Evolutionary conservation across 1,140 invertebrate species (phyloP).

Genomic region (Ylistrum balloti): DNA sequence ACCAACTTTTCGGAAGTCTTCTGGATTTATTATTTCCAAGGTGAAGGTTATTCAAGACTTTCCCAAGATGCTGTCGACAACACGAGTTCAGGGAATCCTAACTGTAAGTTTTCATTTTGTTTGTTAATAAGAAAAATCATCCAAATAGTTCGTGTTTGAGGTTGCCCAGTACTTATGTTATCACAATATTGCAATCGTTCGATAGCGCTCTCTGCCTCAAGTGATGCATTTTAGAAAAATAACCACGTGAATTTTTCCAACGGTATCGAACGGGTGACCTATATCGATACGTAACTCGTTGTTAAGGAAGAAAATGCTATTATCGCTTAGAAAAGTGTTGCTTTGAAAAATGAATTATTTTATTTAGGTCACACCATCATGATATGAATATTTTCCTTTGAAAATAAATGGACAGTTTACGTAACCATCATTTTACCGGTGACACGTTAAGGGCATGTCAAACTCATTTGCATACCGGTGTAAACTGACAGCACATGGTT

Average conservation of each 20-base stretch:
- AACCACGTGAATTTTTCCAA: conserved; percentile 30
- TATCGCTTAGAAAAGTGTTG: background rate
- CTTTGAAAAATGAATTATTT: background rate
- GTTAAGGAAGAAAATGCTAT: background rate
- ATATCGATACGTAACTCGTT: background rate
- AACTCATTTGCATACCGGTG: background rate
- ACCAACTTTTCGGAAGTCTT: background rate
- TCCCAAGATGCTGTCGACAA: conserved; percentile 37
- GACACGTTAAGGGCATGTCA: background rate
- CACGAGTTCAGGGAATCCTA: background rate
- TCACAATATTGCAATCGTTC: background rate
- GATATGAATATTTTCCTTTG: too few species aligned
- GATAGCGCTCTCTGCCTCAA: background rate
- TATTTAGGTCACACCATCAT: too few species aligned
- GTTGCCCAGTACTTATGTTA: background rate
- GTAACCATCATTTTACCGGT: too few species aligned
- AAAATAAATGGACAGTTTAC: too few species aligned
- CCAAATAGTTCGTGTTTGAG: background rate
- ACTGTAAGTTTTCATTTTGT: background rate
- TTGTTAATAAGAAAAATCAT: background rate
- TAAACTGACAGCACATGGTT: background rate
- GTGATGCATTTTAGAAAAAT: background rate
- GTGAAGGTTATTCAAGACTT: conserved; percentile 10
- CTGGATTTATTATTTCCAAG: background rate
- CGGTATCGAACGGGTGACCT: background rate